Conservation (phyloP, 1,140 invertebrate species). For the Melitaea cinxia region DNA sequence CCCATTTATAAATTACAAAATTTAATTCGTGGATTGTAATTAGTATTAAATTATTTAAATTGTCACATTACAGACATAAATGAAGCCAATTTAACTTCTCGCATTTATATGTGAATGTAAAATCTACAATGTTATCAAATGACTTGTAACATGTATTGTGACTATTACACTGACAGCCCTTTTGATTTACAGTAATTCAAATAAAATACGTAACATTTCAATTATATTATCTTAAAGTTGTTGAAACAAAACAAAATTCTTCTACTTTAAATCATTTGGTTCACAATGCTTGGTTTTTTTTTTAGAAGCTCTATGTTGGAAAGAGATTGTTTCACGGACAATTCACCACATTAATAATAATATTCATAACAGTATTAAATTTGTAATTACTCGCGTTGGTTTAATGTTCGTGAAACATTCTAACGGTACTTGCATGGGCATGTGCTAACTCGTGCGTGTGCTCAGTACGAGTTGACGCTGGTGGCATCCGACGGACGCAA, state of each 20-base stretch:
- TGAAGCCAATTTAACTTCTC: not conserved
- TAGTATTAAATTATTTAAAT: not conserved
- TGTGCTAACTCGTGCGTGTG: slow-evolving; percentile 71
- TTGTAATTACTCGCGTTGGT: too few relatives aligned
- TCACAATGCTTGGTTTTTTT: not conserved
- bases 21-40: not conserved
- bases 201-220: not conserved
- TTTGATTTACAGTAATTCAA: not conserved
- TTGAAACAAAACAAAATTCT: not conserved
- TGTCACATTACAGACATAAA: not conserved
- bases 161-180: not conserved
- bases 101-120: not conserved
- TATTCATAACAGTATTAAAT: not conserved
- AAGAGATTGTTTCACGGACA: not conserved
- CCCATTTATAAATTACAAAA: not conserved
- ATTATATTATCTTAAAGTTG: not conserved
- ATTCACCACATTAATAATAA: not conserved
- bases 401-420: slow-evolving; percentile 20
- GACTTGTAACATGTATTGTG: not conserved
- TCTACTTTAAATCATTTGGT: not conserved
- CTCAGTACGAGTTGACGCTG: slow-evolving; percentile 92
- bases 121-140: not conserved
- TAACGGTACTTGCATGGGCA: slow-evolving; percentile 63
- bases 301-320: not conserved
- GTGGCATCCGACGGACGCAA: slow-evolving; percentile 93